A percentile compares a stretch with the other conserved stretches of the same genome.
phyloP scores from a whole-genome alignment of 23 tunicate species.

The Botrylloides violaceus region DNA sequence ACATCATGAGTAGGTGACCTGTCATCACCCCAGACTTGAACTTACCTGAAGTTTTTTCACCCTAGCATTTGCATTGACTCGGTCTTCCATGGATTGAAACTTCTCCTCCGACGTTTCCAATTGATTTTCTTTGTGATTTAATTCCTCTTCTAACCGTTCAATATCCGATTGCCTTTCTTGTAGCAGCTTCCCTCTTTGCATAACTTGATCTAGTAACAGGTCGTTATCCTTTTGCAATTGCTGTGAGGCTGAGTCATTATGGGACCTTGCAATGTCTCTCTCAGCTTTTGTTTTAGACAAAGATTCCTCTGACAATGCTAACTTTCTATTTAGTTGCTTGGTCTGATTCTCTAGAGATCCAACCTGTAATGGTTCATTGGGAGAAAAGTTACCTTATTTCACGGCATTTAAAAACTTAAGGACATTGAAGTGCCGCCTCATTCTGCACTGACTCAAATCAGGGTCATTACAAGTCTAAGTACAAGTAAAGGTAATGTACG shows the following conservation, averaged over 20 bases:
- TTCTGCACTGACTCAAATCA: too few species aligned
- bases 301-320: slow-evolving; percentile 5
- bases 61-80: slow-evolving; percentile 19
- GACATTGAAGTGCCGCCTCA: too few species aligned
- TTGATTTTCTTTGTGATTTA: not conserved
- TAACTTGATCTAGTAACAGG: slow-evolving; percentile 24
- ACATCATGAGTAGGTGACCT: too few species aligned
- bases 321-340: not conserved
- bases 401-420: too few species aligned
- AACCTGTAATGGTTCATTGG: slow-evolving; percentile 15
- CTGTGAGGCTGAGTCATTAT: not conserved
- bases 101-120: slow-evolving; percentile 2
- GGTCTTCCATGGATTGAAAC: slow-evolving; percentile 16
- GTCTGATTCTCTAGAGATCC: slow-evolving; percentile 4
- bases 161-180: slow-evolving; percentile 60
- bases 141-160: slow-evolving; percentile 7
- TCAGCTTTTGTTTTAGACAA: slow-evolving; percentile 18
- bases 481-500: too few species aligned
- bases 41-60: slow-evolving; percentile 10
- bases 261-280: not conserved
- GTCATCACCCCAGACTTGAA: too few species aligned
- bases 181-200: slow-evolving; percentile 71
- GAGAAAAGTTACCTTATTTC: too few species aligned
- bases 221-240: slow-evolving; percentile 11
- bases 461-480: too few species aligned